Conservation (phyloP, 2,888 invertebrate genomes). For the Marronus borbonicus region DNA sequence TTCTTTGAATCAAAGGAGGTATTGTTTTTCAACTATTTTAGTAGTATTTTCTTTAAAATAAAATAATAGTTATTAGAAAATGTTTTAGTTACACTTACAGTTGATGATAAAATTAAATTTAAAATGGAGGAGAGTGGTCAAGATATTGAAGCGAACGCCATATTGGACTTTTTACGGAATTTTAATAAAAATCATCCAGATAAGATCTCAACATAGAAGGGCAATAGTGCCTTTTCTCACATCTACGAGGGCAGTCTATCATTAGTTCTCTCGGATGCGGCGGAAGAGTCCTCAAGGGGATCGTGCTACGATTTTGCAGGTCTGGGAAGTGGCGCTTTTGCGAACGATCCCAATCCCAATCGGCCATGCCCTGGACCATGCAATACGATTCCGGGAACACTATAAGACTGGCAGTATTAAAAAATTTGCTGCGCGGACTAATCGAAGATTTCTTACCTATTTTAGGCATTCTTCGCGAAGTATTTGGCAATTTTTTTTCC, state of each 20-base stretch:
- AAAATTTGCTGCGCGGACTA: background rate
- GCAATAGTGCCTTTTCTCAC: conserved; percentile 30
- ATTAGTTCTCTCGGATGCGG: conserved; percentile 4
- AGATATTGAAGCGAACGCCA: too few species aligned
- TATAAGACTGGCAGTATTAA: background rate
- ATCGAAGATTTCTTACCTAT: background rate
- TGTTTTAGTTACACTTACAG: too few species aligned
- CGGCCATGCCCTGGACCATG: background rate
- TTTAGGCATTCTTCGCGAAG: background rate
- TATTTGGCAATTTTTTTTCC: background rate
- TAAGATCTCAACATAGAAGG: background rate
- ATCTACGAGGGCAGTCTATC: background rate
- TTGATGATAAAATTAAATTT: too few species aligned
- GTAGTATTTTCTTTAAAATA: too few species aligned
- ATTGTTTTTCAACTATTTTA: too few species aligned
- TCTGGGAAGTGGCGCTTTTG: conserved; percentile 25
- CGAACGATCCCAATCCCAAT: conserved; percentile 3
- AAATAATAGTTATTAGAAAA: too few species aligned
- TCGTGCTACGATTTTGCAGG: background rate
- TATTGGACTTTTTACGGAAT: too few species aligned
- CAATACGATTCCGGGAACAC: background rate
- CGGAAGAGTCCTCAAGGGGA: background rate
- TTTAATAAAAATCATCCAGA: conserved; percentile 30
- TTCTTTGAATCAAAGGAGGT: too few species aligned
- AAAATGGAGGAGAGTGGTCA: too few species aligned